These are phyloP conservation scores for Labeo rohita DNA, from an alignment of 2,113 vertebrate genomes.

Conservation along the genomic window DNA sequence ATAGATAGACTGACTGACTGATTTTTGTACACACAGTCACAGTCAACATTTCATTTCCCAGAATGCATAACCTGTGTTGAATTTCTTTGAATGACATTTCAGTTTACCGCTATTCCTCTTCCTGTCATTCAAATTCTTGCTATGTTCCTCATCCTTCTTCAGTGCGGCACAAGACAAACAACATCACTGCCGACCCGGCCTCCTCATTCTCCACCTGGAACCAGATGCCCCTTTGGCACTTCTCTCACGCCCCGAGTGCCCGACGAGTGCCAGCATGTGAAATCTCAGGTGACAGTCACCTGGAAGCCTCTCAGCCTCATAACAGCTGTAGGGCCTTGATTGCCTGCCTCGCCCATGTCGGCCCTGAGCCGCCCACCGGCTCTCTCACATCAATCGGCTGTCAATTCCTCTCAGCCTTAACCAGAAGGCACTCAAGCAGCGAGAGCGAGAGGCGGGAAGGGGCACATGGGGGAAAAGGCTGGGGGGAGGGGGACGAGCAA, in stretches of 20 bases:
- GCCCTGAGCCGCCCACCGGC: slow-evolving; percentile 62
- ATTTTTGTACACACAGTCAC: too few species aligned
- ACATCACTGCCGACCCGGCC: background rate
- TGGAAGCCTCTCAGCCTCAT: slow-evolving; percentile 82
- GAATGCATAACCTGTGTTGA: background rate
- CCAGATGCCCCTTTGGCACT: slow-evolving; percentile 79
- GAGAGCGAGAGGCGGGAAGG: slow-evolving; percentile 39
- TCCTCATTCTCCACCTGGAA: slow-evolving; percentile 80
- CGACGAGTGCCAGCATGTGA: slow-evolving; percentile 79
- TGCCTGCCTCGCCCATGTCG: slow-evolving; percentile 74
- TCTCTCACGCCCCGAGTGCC: slow-evolving; percentile 67
- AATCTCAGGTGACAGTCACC: slow-evolving; percentile 89
- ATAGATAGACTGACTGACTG: too few species aligned
- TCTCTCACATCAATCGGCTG: slow-evolving; percentile 81
- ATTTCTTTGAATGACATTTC: background rate
- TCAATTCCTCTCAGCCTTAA: slow-evolving; percentile 84
- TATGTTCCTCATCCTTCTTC: slow-evolving; percentile 20
- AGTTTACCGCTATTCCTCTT: background rate
- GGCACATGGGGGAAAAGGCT: background rate
- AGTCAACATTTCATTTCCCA: too few species aligned
- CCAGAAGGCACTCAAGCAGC: slow-evolving; percentile 78
- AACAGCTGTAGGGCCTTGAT: slow-evolving; percentile 86
- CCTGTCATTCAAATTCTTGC: background rate
- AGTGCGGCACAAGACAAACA: slow-evolving; percentile 42
- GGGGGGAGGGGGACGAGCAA: slow-evolving; percentile 1